These are phyloP conservation scores for Branchipolynoe longqiensis DNA, from an alignment of 2,888 invertebrate genomes.

Conservation along the genomic window DNA sequence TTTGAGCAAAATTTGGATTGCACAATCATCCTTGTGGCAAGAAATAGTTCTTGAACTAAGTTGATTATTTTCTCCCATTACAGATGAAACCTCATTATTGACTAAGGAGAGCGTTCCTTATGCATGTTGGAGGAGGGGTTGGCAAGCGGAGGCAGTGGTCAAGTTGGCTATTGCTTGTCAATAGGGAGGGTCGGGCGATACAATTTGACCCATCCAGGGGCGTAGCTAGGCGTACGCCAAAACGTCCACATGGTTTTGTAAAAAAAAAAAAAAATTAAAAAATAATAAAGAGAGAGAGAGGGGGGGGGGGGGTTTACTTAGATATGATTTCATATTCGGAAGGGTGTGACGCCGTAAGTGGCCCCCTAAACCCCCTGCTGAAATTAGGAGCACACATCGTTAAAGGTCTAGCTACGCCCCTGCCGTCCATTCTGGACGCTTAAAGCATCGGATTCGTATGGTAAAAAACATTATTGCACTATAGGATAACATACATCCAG, in stretches of 20 bases:
- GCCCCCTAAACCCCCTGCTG: too few species aligned
- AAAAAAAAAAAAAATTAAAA: background rate
- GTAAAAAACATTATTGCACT: constrained; percentile 29
- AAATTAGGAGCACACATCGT: too few species aligned
- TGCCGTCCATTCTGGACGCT: constrained; percentile 11
- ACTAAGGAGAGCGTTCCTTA: constrained; percentile 31
- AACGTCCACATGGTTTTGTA: too few species aligned
- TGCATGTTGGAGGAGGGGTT: constrained; percentile 25
- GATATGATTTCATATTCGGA: too few species aligned
- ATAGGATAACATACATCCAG: background rate
- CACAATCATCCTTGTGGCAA: constrained; percentile 57
- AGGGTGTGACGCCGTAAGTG: too few species aligned
- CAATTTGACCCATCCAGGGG: too few species aligned
- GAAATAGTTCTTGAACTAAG: constrained; percentile 56
- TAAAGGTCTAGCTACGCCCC: too few species aligned
- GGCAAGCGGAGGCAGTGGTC: background rate
- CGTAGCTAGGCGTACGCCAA: too few species aligned
- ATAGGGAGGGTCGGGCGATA: background rate
- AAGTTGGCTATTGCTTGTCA: too few species aligned
- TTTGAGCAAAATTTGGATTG: constrained; percentile 60
- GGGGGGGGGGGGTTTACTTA: background rate
- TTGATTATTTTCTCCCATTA: constrained; percentile 21
- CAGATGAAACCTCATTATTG: constrained; percentile 11
- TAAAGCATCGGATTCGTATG: constrained; percentile 22
- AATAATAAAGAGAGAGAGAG: background rate